These are phyloP conservation scores for Phataginus tetradactyla DNA, from an alignment of 2,797 vertebrate species.

Conservation along the genomic window DNA sequence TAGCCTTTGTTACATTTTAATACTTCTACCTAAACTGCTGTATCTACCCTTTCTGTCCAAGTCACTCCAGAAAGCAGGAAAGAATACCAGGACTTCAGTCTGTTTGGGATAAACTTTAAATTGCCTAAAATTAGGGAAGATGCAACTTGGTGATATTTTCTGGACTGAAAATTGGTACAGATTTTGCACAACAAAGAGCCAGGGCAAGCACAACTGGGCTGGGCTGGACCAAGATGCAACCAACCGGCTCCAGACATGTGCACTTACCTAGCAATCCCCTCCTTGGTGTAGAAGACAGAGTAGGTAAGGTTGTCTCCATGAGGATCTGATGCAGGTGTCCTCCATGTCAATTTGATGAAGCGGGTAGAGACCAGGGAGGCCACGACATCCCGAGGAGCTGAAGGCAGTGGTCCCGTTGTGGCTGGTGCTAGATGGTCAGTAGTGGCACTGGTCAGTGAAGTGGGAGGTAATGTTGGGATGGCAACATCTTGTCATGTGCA, in stretches of 20 bases:
- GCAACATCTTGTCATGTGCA: conserved; percentile 95
- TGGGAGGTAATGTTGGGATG: conserved; percentile 96
- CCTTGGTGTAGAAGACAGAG: conserved; percentile 97
- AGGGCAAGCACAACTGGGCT: not conserved
- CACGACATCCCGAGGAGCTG: conserved; percentile 96
- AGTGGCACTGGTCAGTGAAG: conserved; percentile 99
- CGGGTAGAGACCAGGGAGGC: conserved; percentile 98
- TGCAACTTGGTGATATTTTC: not conserved
- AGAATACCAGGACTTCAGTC: not conserved
- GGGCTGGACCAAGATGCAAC: not conserved
- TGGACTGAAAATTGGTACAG: not conserved
- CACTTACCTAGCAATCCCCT: conserved; percentile 93
- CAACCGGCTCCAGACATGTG: accelerated
- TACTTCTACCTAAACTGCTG: not conserved
- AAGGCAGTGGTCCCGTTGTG: conserved; percentile 92
- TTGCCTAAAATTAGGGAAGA: not conserved
- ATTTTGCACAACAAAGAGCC: not conserved
- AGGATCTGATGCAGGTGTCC: conserved; percentile 93
- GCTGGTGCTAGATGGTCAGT: conserved; percentile 99
- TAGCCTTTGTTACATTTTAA: not conserved
- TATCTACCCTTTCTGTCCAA: not conserved
- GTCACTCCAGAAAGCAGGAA: not conserved
- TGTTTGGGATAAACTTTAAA: not conserved
- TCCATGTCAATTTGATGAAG: conserved; percentile 99
- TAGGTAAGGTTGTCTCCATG: conserved; percentile 97